Evolutionary conservation across 2,888 invertebrate species (phyloP), one percentile per base, ranked within the genome.

Genomic region (Ryuthela nishihirai): DNA sequence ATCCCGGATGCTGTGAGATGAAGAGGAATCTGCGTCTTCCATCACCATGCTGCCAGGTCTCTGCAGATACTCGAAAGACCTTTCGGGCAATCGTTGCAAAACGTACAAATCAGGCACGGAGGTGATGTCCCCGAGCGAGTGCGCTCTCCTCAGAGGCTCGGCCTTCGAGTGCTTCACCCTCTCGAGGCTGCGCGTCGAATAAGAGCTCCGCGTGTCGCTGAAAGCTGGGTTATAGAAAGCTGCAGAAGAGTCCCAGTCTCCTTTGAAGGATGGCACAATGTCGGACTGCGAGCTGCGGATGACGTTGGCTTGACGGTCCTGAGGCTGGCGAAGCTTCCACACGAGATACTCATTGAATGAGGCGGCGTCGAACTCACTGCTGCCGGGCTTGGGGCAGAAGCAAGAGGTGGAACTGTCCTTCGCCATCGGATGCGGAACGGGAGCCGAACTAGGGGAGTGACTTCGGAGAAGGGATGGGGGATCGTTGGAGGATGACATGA

Each of bases 61-160:
- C n/a, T 39, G 35, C 17, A 59, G 32, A 38, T 59, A 59, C 24
- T 59, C 48, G n/a, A 59, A 54, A 12, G 59, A 50, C 9, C 41
- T 41, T 9, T 46, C 24, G 18, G 21, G 32, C 12, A 54, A 23
- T 26, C 25, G 36, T n/a, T 29, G 12, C 18, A 54, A 29, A 7
- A 48, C 38, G 17, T 48, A 44, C n/a, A 44, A 35, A 21, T 48
- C 48, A 15, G 25, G 15, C 2, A 25, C n/a, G n/a, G 17, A 17
- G n/a, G 26, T 43, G 6, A 43, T 15, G 26, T 43, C 43, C 20
- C 23, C 43, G n/a, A 43, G 15, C 6, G 43, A 43, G 7, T 23
- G 43, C 9, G 17, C 3, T 10, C 43, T 24, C 10, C 43, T 24
- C n/a, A 15, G n/a, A n/a, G 24, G 29, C 15, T 24, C 20, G 24